These are phyloP conservation scores for Lineus longissimus DNA, from an alignment of 1,140 invertebrate genomes.

Conservation along the genomic window DNA sequence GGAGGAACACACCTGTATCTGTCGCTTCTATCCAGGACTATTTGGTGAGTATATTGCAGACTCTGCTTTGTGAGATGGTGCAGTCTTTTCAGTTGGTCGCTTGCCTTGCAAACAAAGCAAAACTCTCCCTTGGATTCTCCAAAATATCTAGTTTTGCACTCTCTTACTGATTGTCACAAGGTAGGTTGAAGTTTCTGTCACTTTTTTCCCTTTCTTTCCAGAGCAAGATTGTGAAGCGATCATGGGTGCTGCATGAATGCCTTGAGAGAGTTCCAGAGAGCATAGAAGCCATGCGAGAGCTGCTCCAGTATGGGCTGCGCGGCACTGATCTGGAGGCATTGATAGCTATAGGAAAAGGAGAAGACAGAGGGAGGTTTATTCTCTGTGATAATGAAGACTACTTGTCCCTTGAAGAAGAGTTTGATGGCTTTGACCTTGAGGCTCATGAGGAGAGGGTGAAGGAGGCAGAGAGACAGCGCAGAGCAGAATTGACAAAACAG, in stretches of 20 bases:
- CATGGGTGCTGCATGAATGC: slow-evolving; percentile 81
- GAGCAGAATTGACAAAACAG: slow-evolving; percentile 26
- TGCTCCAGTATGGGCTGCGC: slow-evolving; percentile 71
- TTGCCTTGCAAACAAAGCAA: too few species aligned
- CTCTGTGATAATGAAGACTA: slow-evolving; percentile 43
- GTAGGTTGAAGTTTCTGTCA: not conserved
- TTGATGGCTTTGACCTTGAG: slow-evolving; percentile 31
- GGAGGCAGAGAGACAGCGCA: slow-evolving; percentile 25
- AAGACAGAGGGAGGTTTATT: slow-evolving; percentile 52
- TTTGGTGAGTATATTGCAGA: slow-evolving; percentile 54
- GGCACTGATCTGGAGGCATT: slow-evolving; percentile 64
- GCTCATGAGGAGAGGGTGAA: slow-evolving; percentile 24
- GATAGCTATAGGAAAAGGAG: slow-evolving; percentile 46
- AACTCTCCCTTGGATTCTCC: not conserved
- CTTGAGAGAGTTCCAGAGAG: slow-evolving; percentile 70
- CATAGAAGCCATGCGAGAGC: slow-evolving; percentile 67
- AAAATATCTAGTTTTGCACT: not conserved
- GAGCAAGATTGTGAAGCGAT: slow-evolving; percentile 74
- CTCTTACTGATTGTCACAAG: too few species aligned
- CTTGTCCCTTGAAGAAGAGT: slow-evolving; percentile 34
- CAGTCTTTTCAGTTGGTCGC: not conserved
- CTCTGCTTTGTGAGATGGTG: not conserved
- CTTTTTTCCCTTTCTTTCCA: slow-evolving; percentile 35
- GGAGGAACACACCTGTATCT: slow-evolving; percentile 71
- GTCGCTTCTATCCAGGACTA: slow-evolving; percentile 71